Percentiles rank a stretch among this genome's conserved stretches.
Conservation (phyloP, 2,888 invertebrate genomes). For the Polydesmus complanatus region DNA sequence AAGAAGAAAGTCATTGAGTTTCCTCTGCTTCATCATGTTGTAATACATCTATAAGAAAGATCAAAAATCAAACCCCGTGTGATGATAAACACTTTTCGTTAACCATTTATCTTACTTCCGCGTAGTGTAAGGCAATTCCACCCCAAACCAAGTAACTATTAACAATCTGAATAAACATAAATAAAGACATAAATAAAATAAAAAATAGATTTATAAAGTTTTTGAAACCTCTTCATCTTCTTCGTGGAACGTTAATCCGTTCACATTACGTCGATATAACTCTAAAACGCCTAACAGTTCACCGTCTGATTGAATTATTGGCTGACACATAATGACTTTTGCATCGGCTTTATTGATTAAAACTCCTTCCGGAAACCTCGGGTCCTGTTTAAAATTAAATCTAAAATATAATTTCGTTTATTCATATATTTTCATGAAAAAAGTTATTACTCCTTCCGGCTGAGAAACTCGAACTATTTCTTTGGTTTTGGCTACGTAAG, state of each 20-base stretch:
- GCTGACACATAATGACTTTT: conserved; percentile 37
- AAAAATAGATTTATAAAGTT: neutral
- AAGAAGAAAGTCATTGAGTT: conserved; percentile 59
- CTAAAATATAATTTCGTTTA: too few relatives aligned
- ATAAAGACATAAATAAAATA: conserved; percentile 1
- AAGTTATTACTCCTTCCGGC: conserved; percentile 24
- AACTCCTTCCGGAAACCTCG: conserved; percentile 39
- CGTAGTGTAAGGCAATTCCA: conserved; percentile 52
- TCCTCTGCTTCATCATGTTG: conserved; percentile 53
- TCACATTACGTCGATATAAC: conserved; percentile 42
- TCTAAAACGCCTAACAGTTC: conserved; percentile 50
- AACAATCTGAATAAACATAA: conserved; percentile 33
- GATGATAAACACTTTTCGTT: neutral
- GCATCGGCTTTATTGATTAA: conserved; percentile 26
- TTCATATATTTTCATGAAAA: too few relatives aligned
- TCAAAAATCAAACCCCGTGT: neutral
- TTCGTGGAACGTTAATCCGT: conserved; percentile 39
- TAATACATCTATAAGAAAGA: conserved; percentile 39
- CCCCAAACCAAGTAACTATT: conserved; percentile 54
- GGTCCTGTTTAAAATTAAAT: too few relatives aligned
- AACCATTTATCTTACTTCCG: conserved; percentile 35
- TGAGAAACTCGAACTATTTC: conserved; percentile 27
- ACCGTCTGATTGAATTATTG: conserved; percentile 48
- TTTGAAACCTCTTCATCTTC: conserved; percentile 47
- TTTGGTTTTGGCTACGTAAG: conserved; percentile 31